Base-by-base conservation (phyloP, 2,113 vertebrate species). In the Ptychochromis oligacanthus region DNA sequence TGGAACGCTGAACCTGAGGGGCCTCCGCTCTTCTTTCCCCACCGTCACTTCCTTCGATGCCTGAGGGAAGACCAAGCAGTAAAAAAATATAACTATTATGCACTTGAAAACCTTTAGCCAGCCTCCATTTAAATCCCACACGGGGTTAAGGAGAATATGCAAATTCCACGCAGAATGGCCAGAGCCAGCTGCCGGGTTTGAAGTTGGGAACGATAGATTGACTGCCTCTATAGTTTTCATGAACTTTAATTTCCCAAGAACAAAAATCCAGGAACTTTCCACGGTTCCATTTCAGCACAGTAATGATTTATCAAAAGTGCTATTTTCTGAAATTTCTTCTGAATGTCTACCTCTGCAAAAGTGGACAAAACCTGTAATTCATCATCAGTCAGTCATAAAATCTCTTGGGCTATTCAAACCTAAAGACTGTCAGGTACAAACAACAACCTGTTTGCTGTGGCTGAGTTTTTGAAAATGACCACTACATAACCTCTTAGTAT, bases 1-100 rank as follows among this genome's bases (percentile, higher is more conserved):
- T 0, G 91, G 92, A 6, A 96, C 15, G n/a, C 81, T 89, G 75
- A 85, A 88, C 87, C 90, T 97, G 6, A 96, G 90, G 18, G 91
- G 93, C 85, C 98, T 95, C 75, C 94, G 95, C 78, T 96, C 77
- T 28, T 57, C 79, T 18, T 17, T 60, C 5, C 36, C 46, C 14
- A 1, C 46, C 0, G 14, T 55, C 28, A n/a, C 40, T 1, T 85
- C 57, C 60, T 87, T 80, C 2, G 78, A 20, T 2, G 54, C 13
- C 91, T 94, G 89, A 20, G 13, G 60, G 31, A 72, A 34, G 3
- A 57, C 24, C 8, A 52, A 74, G 28, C 76, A 61, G 31, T 15
- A 13, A 18, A 20, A 2, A 49, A 46, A n/a, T n/a, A n/a, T 46
- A 67, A 67, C 8, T 67, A 67, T 46, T 26, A 46, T 12, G 5